Base-by-base conservation (phyloP, 1,140 invertebrate species). In the Microplitis demolitor region DNA sequence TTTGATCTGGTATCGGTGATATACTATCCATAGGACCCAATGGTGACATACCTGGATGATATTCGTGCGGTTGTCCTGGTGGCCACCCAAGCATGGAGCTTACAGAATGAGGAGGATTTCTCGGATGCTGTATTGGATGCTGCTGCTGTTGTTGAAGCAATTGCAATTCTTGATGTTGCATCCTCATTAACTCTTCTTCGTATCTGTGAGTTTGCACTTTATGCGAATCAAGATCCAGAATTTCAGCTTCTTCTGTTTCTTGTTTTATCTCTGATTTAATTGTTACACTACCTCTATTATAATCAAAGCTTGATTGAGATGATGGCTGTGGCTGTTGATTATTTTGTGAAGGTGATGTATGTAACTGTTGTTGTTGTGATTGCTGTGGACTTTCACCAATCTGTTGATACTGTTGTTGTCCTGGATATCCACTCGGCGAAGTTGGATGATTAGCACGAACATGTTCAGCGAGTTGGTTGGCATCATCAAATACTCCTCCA, bases 211-310 rank as follows among this genome's bases (percentile, higher is more conserved):
- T 86, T 53, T 87, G 85, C 63, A 96, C 94, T 85, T 96, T 96
- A 78, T 96, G 94, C 0, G 94, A 96, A 82, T 96, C 95, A 66
- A 97, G 86, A 83, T 97, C 95, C 45, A 97, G 87, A 71, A 97
- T 93, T 78, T 96, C 94, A 2, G 93, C 91, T 13, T 92, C 92
- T 77, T 92, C 91, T 33, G 90, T 89, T 76, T 91, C 91, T 72
- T 91, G 82, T 58, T 87, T 87, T 3, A 78, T 83, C 74, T 91
- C 90, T 0, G 83, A 69, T 78, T 92, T 91, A 5, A 84, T 73
- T 4, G 77, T 69, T 13, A 81, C 67, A 61, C 79, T 84, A 45
- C 82, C 84, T 50, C 75, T 61, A 8, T 78, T 78, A 16, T 85
- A 89, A 33, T 85, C 82, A 51, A 85, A 87, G 3, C 74, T 75